phyloP scores from a whole-genome alignment of 2,113 vertebrate species.

The Cathartes aura region DNA sequence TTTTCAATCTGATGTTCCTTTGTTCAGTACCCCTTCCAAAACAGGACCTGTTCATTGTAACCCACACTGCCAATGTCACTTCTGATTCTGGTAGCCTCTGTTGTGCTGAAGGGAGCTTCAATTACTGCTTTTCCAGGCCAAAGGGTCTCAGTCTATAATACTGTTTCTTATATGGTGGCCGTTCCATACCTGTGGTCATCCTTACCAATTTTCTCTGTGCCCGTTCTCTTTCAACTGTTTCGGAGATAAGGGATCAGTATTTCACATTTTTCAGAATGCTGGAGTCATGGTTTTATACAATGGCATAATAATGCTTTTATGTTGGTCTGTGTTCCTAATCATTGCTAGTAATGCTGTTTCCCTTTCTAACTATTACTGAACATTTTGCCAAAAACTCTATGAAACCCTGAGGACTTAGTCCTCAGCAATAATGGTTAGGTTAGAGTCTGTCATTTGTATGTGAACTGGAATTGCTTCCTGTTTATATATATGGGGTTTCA shows the following conservation, averaged over 20 bases:
- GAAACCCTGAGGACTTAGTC: neutral
- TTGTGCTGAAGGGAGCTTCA: neutral
- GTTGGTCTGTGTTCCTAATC: neutral
- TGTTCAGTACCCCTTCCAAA: neutral
- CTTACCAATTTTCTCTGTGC: neutral
- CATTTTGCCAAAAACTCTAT: neutral
- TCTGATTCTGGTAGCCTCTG: neutral
- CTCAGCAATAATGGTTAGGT: neutral
- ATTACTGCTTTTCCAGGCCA: neutral
- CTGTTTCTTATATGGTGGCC: neutral
- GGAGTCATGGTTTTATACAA: neutral
- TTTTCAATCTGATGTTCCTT: neutral
- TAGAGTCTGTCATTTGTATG: neutral
- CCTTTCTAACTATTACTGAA: neutral
- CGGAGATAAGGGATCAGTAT: neutral
- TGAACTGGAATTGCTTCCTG: neutral
- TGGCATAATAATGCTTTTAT: neutral
- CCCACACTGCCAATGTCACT: neutral
- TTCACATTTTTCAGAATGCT: neutral
- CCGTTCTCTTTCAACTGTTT: neutral
- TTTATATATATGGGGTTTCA: neutral
- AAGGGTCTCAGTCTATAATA: neutral
- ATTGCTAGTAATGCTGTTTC: accelerated
- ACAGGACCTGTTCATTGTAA: neutral
- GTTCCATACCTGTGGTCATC: neutral